Base-by-base conservation (phyloP, 2,113 vertebrate species). In the Zonotrichia leucophrys region DNA sequence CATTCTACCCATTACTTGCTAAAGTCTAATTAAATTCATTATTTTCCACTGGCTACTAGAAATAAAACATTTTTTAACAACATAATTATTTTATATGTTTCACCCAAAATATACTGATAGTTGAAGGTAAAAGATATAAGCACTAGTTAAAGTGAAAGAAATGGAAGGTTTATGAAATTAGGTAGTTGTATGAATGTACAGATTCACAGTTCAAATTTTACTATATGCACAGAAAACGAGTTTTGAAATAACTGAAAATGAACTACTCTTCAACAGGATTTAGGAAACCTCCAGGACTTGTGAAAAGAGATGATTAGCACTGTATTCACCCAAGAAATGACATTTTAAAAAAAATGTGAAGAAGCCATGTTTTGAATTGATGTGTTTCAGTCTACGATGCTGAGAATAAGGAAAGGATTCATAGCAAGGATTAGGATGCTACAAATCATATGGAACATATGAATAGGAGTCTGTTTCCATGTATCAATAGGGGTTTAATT, bases 321-420 rank as follows among this genome's bases (percentile, higher is more conserved):
- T 70, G 77, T 28, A 89, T 89, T 87, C 81, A 93, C 87, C 41
- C 55, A 92, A 88, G 25, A 70, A 66, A n/a, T 69, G 88, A 91
- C n/a, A 9, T 88, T 89, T 64, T 5, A 31, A 7, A 94, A 92
- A 83, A 96, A 87, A 96, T 22, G 49, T 63, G 94, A 94, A 95
- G 90, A 81, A 96, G 91, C 23, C 53, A 62, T 47, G 53, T 92
- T 86, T 63, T 85, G 73, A 97, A 96, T 92, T 63, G 42, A 87
- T 91, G 95, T 92, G 70, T 72, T 75, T 96, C 95, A 87, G 33
- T 73, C 95, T 80, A 62, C 25, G 21, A 82, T 62, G 81, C 24
- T 27, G 94, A 96, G 89, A 95, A 96, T 97, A 98, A 97, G 93
- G 94, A 91, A 91, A 76, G 87, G 94, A 96, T 97, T 97, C 94